phyloP scores from a whole-genome alignment of 2,888 invertebrate species.

The Hyposoter dolosus region DNA sequence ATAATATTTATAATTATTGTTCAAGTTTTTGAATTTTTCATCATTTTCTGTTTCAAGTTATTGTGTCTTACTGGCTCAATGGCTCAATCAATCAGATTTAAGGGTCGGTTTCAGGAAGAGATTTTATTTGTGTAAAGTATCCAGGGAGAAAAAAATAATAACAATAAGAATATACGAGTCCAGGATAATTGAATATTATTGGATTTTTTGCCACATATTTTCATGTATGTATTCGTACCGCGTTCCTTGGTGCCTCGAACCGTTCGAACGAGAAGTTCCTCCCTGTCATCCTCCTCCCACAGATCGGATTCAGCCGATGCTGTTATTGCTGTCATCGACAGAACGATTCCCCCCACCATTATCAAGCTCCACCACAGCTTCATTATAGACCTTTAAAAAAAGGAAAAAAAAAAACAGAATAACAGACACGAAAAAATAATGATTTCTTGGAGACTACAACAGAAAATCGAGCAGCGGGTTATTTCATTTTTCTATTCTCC shows the following conservation, averaged over 20 bases:
- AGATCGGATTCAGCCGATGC: constrained; percentile 87
- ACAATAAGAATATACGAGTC: not conserved
- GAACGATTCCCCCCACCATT: constrained; percentile 85
- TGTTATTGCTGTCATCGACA: constrained; percentile 86
- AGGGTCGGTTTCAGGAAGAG: not conserved
- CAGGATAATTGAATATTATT: constrained; percentile 11
- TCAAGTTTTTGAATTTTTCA: no score
- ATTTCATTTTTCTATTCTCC: not conserved
- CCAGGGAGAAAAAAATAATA: not conserved
- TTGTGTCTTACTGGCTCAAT: no score
- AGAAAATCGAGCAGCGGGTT: not conserved
- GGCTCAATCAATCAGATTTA: not conserved
- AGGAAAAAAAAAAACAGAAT: constrained; percentile 12
- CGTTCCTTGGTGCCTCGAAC: constrained; percentile 92
- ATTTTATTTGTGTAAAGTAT: not conserved
- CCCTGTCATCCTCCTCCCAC: constrained; percentile 93
- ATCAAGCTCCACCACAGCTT: constrained; percentile 83
- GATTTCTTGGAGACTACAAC: not conserved
- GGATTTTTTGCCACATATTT: not conserved
- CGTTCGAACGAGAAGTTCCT: constrained; percentile 90
- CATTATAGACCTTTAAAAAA: constrained; percentile 76
- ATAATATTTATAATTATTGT: no score
- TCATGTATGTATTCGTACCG: constrained; percentile 83
- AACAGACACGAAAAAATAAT: not conserved
- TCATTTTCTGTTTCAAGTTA: not conserved